Percentiles rank a stretch among this genome's conserved stretches.
Evolutionary conservation across 2,797 vertebrate species (phyloP).

Genomic region (Cyprinodon diabolis): DNA sequence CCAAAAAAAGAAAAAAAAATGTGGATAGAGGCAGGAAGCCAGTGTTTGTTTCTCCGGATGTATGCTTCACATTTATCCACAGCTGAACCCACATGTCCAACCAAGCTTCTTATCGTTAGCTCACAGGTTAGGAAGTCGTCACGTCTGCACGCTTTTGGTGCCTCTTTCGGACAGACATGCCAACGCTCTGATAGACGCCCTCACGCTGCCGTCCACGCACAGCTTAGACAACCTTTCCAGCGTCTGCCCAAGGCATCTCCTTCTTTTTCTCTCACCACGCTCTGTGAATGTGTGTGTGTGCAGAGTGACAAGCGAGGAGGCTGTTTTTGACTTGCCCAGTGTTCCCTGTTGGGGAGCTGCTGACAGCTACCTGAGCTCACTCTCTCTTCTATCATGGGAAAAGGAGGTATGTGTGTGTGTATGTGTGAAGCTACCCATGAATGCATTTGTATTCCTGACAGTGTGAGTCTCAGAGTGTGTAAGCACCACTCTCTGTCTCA

Average conservation of each 20-base stretch:
- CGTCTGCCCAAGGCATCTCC: constrained; percentile 64
- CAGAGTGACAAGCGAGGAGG: constrained; percentile 67
- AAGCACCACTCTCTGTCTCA: constrained; percentile 34
- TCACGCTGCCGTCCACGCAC: constrained; percentile 22
- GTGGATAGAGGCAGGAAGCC: constrained; percentile 19
- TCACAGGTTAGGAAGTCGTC: constrained; percentile 71
- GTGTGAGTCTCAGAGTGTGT: constrained; percentile 51
- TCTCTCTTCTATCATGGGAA: constrained; percentile 59
- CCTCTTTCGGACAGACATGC: constrained; percentile 42
- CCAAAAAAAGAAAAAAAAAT: constrained; percentile 9
- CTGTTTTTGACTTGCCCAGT: constrained; percentile 74
- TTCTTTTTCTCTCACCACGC: constrained; percentile 50
- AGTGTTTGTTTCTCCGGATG: constrained; percentile 36
- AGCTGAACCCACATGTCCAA: constrained; percentile 25
- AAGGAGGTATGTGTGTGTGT: constrained; percentile 28
- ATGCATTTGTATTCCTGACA: constrained; percentile 65
- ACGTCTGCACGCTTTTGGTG: constrained; percentile 70
- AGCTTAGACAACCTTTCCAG: constrained; percentile 59
- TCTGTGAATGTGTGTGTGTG: constrained; percentile 29
- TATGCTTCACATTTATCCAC: constrained; percentile 18
- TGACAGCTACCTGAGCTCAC: constrained; percentile 78
- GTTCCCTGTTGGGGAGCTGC: constrained; percentile 70
- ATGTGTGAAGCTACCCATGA: constrained; percentile 44
- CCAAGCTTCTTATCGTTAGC: constrained; percentile 72
- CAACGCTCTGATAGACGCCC: constrained; percentile 40